Percentiles rank a stretch among this genome's conserved stretches.
phyloP scores from a whole-genome alignment of 2,888 invertebrate genomes.

The Chymomyza amoena region DNA sequence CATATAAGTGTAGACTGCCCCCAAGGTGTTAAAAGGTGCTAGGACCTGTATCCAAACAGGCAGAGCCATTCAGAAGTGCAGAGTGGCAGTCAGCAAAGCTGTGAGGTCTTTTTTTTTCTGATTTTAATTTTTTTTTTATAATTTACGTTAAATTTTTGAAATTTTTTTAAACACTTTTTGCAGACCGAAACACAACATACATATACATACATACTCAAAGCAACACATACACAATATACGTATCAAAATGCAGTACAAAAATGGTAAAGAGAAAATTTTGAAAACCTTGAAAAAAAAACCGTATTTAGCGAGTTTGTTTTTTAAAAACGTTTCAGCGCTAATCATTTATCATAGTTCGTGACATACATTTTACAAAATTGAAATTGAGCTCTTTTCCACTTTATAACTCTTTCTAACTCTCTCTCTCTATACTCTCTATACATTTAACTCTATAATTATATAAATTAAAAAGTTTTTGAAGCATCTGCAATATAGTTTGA shows the following conservation, averaged over 20 bases:
- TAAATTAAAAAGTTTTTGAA: conserved; percentile 31
- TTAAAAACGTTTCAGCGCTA: conserved; percentile 27
- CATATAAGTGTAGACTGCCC: conserved; percentile 12
- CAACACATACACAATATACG: conserved; percentile 7
- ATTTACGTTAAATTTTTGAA: conserved; percentile 54
- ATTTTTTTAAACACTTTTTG: conserved; percentile 37
- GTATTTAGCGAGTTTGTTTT: conserved; percentile 44
- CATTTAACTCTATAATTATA: conserved; percentile 14
- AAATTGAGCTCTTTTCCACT: neutral
- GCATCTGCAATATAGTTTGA: conserved; percentile 43
- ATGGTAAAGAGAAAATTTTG: conserved; percentile 3
- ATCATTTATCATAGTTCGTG: conserved; percentile 34
- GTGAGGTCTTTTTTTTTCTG: conserved; percentile 45
- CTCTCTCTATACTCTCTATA: conserved; percentile 18
- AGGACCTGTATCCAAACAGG: conserved; percentile 28
- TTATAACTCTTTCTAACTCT: conserved; percentile 18
- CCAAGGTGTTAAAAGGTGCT: conserved; percentile 61
- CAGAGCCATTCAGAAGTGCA: conserved; percentile 10
- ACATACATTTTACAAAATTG: conserved; percentile 5
- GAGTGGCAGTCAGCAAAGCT: conserved; percentile 40
- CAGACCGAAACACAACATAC: conserved; percentile 36
- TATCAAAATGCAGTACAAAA: conserved; percentile 35
- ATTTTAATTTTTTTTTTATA: conserved; percentile 9
- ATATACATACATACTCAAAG: conserved; percentile 26
- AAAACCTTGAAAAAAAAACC: conserved; percentile 19